phyloP scores from a whole-genome alignment of 2,113 vertebrate species.

The Rattus norvegicus region GRCr8 NC_086021.1:53177501-53178000 shows the following conservation, averaged over 20 bases:
- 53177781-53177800: background rate
- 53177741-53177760: slow-evolving; percentile 8
- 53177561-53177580: slow-evolving; percentile 60
- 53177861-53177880: background rate
- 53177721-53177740: background rate
- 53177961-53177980: slow-evolving; percentile 48
- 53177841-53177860: background rate
- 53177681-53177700: slow-evolving; percentile 26
- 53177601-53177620: slow-evolving; percentile 61
- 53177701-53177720: slow-evolving; percentile 20
- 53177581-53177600: slow-evolving; percentile 72
- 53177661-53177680: slow-evolving; percentile 47
- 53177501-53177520: slow-evolving; percentile 14
- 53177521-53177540: slow-evolving; percentile 57
- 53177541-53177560: slow-evolving; percentile 60
- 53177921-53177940: background rate
- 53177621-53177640: slow-evolving; percentile 59
- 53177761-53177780: background rate
- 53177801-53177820: background rate
- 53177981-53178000: background rate
- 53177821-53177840: background rate
- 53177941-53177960: background rate
- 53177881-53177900: background rate
- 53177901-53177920: background rate
- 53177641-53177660: slow-evolving; percentile 47